These are phyloP conservation scores for Pseudochirops cupreus DNA, from an alignment of 2,797 vertebrate species.

Conservation along the genomic window DNA sequence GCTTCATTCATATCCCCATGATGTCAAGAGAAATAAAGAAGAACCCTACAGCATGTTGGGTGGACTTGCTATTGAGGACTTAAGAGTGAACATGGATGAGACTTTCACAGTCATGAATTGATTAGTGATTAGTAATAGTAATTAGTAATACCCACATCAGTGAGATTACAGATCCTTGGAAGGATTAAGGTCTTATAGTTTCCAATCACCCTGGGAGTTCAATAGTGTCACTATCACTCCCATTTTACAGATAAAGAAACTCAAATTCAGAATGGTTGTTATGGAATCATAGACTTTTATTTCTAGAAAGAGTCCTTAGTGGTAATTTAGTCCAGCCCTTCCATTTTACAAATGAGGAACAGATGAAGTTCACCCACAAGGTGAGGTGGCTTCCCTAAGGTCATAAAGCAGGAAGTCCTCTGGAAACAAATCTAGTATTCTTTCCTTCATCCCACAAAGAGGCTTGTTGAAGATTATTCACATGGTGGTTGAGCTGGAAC, in stretches of 20 bases:
- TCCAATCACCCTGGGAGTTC: not conserved
- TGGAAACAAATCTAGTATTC: not conserved
- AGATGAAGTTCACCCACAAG: not conserved
- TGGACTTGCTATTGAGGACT: not conserved
- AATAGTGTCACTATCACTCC: not conserved
- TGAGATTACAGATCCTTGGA: not conserved
- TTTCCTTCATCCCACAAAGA: not conserved
- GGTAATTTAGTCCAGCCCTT: not conserved
- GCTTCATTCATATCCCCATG: not conserved
- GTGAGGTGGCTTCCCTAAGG: not conserved
- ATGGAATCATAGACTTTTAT: not conserved
- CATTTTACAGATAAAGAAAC: not conserved
- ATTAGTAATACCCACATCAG: not conserved
- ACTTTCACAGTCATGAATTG: not conserved
- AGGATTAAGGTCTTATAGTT: not conserved
- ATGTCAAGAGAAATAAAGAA: not conserved
- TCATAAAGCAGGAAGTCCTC: not conserved
- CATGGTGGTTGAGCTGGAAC: not conserved
- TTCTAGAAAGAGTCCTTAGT: not conserved
- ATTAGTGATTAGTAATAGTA: not conserved
- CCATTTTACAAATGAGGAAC: not conserved
- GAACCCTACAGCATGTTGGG: no score
- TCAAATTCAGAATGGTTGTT: not conserved
- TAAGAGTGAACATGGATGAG: not conserved
- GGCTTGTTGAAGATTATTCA: not conserved